Base-by-base conservation (phyloP, 2,888 invertebrate species). In the Drosophila cognata region DNA sequence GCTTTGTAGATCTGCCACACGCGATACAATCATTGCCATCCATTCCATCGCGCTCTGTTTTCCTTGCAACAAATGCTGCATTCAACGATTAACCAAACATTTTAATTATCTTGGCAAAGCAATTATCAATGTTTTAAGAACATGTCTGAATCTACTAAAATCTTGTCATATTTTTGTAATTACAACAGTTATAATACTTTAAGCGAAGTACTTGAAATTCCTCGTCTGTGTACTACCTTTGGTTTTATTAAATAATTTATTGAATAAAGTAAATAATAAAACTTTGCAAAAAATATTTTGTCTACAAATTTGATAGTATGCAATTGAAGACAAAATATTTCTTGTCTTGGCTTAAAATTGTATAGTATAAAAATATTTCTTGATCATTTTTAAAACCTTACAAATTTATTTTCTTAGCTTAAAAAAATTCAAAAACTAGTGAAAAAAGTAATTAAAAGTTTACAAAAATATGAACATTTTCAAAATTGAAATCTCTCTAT, bases 1-100 rank as follows among this genome's bases (percentile, higher is more conserved):
- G 65, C 61, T 74, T 74, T 75, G 75, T 62, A 62, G 79, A 86
- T 82, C 74, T 69, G 73, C 74, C 68, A 74, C 84, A 86, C 73
- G 84, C 86, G 84, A 88, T 88, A 74, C 36, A 61, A 71, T 55
- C 68, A 67, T 70, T 51, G 58, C 52, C 57, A 55, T 76, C 56
- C 52, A 75, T 62, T 66, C 51, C 48, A 63, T 41, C 43, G 8
- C 38, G 52, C 13, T 29, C 28, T 21, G 3, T 48, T 52, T 10
- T 11, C 6, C 18, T 4, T 6, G 28, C 25, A 31, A 25, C 35
- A 51, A 51, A 48, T 59, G n/a, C 13, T 52, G 31, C 38, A 35
- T 8, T 35, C 29, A 36, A 29, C 18, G 25, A 66, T 48, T n/a
- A 29, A 31, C 13, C 28, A 11, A 55, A 53, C 50, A 55, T 46